Base-by-base conservation (phyloP, 2,888 invertebrate genomes). In the Drosophila dives region DNA sequence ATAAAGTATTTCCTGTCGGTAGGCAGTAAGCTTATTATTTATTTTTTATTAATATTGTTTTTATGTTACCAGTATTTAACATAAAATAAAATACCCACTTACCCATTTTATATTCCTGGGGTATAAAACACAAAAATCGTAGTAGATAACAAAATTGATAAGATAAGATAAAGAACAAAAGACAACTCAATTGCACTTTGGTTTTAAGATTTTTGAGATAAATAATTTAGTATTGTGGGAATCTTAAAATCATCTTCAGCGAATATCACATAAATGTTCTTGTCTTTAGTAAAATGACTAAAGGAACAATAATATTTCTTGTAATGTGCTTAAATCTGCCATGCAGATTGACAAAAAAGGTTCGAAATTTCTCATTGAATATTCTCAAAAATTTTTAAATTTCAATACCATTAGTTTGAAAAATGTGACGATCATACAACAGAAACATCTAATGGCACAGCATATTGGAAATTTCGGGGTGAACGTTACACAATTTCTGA, bases 401-500 rank as follows among this genome's bases (percentile, higher is more conserved):
- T 40, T 17, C 6, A 26, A 8, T 42, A 34, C 12, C 3, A 32
- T 17, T 34, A 80, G 72, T 11, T 70, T n/a, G 33, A 59, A 29
- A 70, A 70, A 48, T 82, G 82, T 65, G 72, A 80, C 2, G 85
- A 85, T 23, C 32, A 32, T 7, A 60, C 10, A 36, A 69, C 75
- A 3, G 32, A 62, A 36, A 68, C 69, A 2, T 10, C 20, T 11
- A n/a, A 15, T 2, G 76, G 72, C 7, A 50, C 10, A 32, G 70
- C 71, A 4, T 67, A 66, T 72, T 90, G 90, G 88, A 86, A 81
- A 69, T 65, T 67, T 64, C 73, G 75, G 32, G 65, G 63, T 3
- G n/a, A 59, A 3, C 75, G 64, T 60, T 85, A 81, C 48, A 70
- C 80, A 60, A 64, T 75, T 15, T 83, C 85, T 4, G 63, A 86